Percentiles rank a stretch among this genome's conserved stretches.
phyloP scores from a whole-genome alignment of 2,113 vertebrate genomes.

The Thermophis baileyi region DNA sequence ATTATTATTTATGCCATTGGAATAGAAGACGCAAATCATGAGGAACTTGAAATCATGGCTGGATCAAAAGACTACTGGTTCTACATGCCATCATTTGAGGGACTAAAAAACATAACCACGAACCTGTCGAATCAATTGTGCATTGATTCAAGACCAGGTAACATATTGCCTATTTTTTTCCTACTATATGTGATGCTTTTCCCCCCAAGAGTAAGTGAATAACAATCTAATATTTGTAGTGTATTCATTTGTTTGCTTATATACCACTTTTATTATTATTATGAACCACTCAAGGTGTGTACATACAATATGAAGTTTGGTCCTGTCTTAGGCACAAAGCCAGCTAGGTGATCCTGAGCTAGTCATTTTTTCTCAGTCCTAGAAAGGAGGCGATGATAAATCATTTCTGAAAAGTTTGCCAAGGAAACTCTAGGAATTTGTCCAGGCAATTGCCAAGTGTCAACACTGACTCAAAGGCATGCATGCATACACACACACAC shows the following conservation, averaged over 20 bases:
- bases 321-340: not conserved
- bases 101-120: constrained; percentile 51
- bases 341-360: not conserved
- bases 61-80: constrained; percentile 59
- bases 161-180: constrained; percentile 2
- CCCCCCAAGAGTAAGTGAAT: not conserved
- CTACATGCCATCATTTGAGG: constrained; percentile 64
- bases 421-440: not conserved
- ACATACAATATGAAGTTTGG: not conserved
- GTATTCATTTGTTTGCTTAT: too few relatives aligned
- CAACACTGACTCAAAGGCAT: not conserved
- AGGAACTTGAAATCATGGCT: constrained; percentile 63
- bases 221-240: not conserved
- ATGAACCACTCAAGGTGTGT: not conserved
- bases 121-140: constrained; percentile 59
- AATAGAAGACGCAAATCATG: constrained; percentile 42
- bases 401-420: not conserved
- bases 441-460: not conserved
- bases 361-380: not conserved
- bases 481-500: too few relatives aligned
- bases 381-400: not conserved
- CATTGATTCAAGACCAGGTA: constrained; percentile 54
- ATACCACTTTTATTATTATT: too few relatives aligned
- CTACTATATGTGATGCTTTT: not conserved
- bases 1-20: constrained; percentile 62